Conservation (phyloP, 2,888 invertebrate genomes). For the Macaria liturata region DNA sequence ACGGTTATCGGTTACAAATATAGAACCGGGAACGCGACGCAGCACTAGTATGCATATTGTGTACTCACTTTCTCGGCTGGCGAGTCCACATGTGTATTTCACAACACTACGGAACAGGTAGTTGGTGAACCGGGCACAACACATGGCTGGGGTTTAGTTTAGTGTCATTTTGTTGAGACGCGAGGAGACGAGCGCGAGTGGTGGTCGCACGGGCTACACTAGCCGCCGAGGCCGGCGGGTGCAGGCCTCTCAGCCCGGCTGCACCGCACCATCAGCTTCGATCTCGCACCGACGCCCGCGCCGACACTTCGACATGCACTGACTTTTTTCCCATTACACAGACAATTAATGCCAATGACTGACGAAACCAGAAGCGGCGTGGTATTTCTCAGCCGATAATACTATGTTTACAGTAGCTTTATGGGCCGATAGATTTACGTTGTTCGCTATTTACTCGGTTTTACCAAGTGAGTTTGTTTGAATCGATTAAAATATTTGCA, state of each 20-base stretch:
- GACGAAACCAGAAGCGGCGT: conserved; percentile 65
- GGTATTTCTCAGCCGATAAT: conserved; percentile 60
- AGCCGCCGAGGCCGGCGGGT: conserved; percentile 45
- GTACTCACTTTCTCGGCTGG: conserved; percentile 76
- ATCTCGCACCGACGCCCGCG: conserved; percentile 36
- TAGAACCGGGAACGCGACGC: conserved; percentile 43
- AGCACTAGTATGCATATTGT: conserved; percentile 5
- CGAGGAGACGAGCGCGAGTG: conserved; percentile 52
- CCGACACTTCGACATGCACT: conserved; percentile 62
- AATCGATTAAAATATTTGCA: conserved; percentile 22
- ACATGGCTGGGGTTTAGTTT: conserved; percentile 64
- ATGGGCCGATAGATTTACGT: conserved; percentile 41
- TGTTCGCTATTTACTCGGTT: conserved; percentile 10
- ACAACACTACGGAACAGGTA: conserved; percentile 77
- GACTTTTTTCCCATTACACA: conserved; percentile 61
- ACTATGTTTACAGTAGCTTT: conserved; percentile 47
- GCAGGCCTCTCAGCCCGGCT: conserved; percentile 52
- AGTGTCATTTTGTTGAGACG: conserved; percentile 66
- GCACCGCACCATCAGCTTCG: conserved; percentile 40
- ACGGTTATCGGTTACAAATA: conserved; percentile 48
- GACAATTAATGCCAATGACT: conserved; percentile 74
- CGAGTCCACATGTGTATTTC: conserved; percentile 78
- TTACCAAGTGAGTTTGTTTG: conserved; percentile 13
- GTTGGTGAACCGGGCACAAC: conserved; percentile 73
- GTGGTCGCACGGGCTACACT: conserved; percentile 71